Evolutionary conservation across 2,113 vertebrate species (phyloP).

Genomic region (Scalopus aquaticus): DNA sequence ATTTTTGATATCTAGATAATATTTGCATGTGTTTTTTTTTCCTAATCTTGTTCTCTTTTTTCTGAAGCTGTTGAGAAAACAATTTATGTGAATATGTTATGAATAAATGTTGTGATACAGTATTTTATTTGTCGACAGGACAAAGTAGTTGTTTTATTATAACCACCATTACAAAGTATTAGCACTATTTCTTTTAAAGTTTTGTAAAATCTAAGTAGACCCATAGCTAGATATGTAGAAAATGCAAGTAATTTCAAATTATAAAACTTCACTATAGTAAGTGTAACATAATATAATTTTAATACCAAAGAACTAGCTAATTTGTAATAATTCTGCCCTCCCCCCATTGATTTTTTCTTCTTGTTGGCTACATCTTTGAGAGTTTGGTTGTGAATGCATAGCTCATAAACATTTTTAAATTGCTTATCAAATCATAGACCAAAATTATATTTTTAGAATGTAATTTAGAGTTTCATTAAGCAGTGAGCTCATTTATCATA

Average conservation of each 20-base stretch:
- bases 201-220: constrained; percentile 28
- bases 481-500: constrained; percentile 48
- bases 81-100: constrained; percentile 13
- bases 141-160: constrained; percentile 14
- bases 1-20: not conserved
- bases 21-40: not conserved
- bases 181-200: not conserved
- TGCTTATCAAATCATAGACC: constrained; percentile 49
- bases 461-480: constrained; percentile 67
- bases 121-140: not conserved
- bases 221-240: constrained; percentile 19
- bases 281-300: not conserved
- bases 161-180: not conserved
- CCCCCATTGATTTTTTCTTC: not conserved
- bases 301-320: not conserved
- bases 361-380: constrained; percentile 43
- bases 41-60: not conserved
- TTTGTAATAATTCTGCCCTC: not conserved
- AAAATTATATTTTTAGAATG: constrained; percentile 62
- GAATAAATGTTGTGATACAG: not conserved
- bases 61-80: constrained; percentile 4
- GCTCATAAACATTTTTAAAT: constrained; percentile 44
- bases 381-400: constrained; percentile 37
- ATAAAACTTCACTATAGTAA: constrained; percentile 7
- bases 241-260: constrained; percentile 40